Percentiles rank a stretch among this genome's conserved stretches.
Conservation (phyloP, 2,797 vertebrate genomes). For the Yasuhikotakia modesta region DNA sequence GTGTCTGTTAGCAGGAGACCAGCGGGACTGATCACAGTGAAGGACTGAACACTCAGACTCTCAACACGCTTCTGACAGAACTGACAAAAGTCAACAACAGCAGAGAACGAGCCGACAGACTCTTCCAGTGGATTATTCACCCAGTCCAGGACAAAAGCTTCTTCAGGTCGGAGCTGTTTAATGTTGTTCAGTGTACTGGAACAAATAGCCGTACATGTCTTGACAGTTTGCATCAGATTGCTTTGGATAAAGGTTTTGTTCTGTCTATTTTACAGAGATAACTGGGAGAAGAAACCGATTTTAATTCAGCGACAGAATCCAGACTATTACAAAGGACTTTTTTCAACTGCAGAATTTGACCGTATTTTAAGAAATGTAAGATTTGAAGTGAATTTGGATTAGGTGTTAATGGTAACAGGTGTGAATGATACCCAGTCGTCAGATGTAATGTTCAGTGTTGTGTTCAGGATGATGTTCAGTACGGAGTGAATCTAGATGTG, state of each 20-base stretch:
- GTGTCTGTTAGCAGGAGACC: conserved; percentile 38
- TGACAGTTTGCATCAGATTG: background rate
- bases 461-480: conserved; percentile 82
- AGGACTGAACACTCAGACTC: conserved; percentile 55
- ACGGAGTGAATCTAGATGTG: conserved; percentile 92
- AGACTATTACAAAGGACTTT: conserved; percentile 87
- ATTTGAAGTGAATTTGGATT: conserved; percentile 1
- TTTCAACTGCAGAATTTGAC: conserved; percentile 90
- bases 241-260: conserved; percentile 11
- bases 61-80: conserved; percentile 72
- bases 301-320: conserved; percentile 81
- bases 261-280: conserved; percentile 68
- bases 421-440: background rate
- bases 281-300: conserved; percentile 91
- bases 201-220: background rate
- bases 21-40: conserved; percentile 27
- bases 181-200: too few species aligned
- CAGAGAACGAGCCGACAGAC: conserved; percentile 79
- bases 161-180: conserved; percentile 71
- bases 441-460: conserved; percentile 2
- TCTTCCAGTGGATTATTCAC: conserved; percentile 89
- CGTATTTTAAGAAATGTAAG: conserved; percentile 80
- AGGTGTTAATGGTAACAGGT: background rate
- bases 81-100: conserved; percentile 84
- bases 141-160: conserved; percentile 81